Evolutionary conservation across 2,113 vertebrate species (phyloP).

Genomic region (Heterotilapia buettikoferi): DNA sequence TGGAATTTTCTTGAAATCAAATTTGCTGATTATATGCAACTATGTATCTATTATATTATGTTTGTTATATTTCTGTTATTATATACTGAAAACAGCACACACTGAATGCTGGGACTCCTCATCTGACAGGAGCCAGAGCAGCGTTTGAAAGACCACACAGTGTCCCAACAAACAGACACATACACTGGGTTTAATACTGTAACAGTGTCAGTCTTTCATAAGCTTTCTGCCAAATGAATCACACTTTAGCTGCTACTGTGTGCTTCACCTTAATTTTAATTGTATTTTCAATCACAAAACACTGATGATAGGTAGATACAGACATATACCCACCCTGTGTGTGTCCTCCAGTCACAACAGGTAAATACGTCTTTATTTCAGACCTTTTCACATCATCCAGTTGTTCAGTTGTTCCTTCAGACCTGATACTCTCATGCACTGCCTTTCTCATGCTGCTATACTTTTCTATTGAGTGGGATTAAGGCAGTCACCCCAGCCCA

Average conservation of each 20-base stretch:
- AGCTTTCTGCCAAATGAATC: not conserved
- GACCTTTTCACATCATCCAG: not conserved
- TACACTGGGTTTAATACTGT: not conserved
- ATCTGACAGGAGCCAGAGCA: not conserved
- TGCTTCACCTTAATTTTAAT: not conserved
- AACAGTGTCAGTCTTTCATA: not conserved
- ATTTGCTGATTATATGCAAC: not conserved
- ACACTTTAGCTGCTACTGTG: not conserved
- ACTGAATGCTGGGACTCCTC: not conserved
- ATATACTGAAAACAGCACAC: not conserved
- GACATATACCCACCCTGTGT: not conserved
- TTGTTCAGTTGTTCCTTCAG: not conserved
- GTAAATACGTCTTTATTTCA: not conserved
- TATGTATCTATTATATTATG: not conserved
- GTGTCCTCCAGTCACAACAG: not conserved
- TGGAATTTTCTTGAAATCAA: not conserved
- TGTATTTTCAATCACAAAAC: not conserved
- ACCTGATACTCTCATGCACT: not conserved
- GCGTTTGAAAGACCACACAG: not conserved
- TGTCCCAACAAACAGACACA: not conserved
- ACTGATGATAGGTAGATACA: not conserved
- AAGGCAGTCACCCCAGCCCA: not conserved
- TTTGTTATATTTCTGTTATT: not conserved
- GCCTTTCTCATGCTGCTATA: not conserved
- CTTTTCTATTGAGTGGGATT: rapidly evolving